Evolutionary conservation across 2,113 vertebrate genomes (phyloP).

Genomic region (Varanus salvator): DNA sequence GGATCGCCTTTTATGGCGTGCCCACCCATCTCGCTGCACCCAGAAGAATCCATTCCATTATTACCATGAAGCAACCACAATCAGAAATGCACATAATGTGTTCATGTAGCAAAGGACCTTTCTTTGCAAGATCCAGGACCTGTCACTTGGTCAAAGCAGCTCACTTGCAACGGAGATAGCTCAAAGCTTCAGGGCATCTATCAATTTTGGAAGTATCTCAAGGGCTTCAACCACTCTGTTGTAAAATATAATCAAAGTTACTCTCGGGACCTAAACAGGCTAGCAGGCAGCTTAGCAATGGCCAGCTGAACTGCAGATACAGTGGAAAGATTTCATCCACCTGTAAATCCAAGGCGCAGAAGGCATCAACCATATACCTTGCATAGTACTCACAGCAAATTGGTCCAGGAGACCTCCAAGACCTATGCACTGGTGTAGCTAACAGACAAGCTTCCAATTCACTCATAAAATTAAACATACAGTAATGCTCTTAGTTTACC

Average conservation of each 20-base stretch:
- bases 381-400: no score
- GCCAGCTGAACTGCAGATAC: neutral
- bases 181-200: neutral
- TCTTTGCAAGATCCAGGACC: neutral
- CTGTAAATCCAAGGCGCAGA: neutral
- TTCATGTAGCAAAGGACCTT: neutral
- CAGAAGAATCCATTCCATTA: no score
- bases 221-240: neutral
- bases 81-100: no score
- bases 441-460: neutral
- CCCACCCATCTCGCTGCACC: neutral
- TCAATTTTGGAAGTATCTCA: neutral
- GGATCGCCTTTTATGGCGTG: neutral
- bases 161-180: neutral
- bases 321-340: neutral
- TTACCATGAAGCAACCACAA: neutral
- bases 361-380: neutral
- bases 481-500: neutral
- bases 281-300: neutral
- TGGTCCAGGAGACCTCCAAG: neutral
- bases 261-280: neutral
- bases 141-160: neutral
- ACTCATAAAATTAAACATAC: neutral
- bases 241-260: neutral
- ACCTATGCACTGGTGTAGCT: neutral